These are phyloP conservation scores for Bactericera cockerelli DNA, from an alignment of 1,140 invertebrate species.

Conservation along the genomic window DNA sequence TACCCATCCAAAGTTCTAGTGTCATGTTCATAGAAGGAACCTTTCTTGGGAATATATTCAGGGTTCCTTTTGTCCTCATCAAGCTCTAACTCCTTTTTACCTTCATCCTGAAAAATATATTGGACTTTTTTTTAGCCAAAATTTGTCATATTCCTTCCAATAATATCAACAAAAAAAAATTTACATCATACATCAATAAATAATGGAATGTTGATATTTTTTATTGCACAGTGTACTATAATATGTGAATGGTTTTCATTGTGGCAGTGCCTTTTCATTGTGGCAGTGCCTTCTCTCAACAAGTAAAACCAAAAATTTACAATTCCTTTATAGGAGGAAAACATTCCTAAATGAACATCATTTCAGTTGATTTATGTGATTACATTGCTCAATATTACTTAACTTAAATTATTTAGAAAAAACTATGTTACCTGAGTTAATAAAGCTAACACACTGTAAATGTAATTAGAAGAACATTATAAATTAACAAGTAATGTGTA, in stretches of 20 bases:
- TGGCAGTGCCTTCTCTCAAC: background rate
- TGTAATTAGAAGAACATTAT: too few relatives aligned
- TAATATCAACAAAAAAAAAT: background rate
- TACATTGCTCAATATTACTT: too few relatives aligned
- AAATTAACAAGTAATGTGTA: too few relatives aligned
- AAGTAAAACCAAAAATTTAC: background rate
- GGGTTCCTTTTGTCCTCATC: constrained; percentile 92
- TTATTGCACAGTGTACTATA: background rate
- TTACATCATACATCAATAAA: background rate
- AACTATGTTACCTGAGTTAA: too few relatives aligned
- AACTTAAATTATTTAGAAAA: too few relatives aligned
- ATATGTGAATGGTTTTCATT: background rate
- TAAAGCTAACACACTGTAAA: too few relatives aligned
- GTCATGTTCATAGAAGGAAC: constrained; percentile 94
- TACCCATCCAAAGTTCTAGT: constrained; percentile 62
- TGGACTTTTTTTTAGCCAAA: background rate
- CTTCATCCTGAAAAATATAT: constrained; percentile 11
- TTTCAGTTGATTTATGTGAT: too few relatives aligned
- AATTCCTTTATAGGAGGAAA: too few relatives aligned
- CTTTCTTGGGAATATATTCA: constrained; percentile 89
- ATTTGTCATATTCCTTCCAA: background rate
- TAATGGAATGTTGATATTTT: background rate
- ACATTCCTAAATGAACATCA: too few relatives aligned
- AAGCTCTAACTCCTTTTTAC: constrained; percentile 60
- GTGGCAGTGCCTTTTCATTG: background rate